These are phyloP conservation scores for Frankliniella intonsa DNA, from an alignment of 2,888 invertebrate species.

Conservation along the genomic window DNA sequence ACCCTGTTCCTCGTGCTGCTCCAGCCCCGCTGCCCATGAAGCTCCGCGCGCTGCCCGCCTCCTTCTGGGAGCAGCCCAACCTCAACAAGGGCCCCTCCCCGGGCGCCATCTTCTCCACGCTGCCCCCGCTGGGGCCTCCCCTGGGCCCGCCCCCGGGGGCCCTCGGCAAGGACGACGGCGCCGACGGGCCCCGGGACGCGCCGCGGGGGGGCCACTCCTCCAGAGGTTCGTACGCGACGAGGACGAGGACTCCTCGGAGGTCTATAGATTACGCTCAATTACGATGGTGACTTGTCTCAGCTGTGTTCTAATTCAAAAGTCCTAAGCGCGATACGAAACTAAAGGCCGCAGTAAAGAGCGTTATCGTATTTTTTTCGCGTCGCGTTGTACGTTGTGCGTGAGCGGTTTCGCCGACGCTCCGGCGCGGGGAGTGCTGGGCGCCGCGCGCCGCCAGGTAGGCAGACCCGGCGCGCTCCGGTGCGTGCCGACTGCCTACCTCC, in stretches of 20 bases:
- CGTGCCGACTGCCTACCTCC: no score
- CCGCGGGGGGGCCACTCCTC: no score
- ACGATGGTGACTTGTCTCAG: no score
- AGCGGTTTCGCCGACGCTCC: background rate
- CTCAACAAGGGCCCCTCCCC: constrained; percentile 42
- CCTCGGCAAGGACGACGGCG: background rate
- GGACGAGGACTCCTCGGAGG: no score
- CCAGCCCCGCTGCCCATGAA: constrained; percentile 53
- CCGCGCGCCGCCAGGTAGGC: background rate
- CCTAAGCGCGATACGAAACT: no score
- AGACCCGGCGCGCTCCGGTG: no score
- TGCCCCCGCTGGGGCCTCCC: constrained; percentile 44
- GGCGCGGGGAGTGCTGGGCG: background rate
- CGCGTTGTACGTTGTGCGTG: no score
- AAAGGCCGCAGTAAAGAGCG: no score
- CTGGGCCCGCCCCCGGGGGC: background rate
- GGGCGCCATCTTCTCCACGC: constrained; percentile 46
- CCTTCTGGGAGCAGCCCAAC: constrained; percentile 54
- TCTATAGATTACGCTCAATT: no score
- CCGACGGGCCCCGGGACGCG: background rate
- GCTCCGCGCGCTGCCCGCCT: constrained; percentile 50
- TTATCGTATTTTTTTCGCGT: no score
- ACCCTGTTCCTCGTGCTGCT: constrained; percentile 7
- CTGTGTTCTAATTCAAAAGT: no score
- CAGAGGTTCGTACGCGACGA: no score